phyloP scores from a whole-genome alignment of 1,140 invertebrate species.

The Lamellibrachia luymesi region DNA sequence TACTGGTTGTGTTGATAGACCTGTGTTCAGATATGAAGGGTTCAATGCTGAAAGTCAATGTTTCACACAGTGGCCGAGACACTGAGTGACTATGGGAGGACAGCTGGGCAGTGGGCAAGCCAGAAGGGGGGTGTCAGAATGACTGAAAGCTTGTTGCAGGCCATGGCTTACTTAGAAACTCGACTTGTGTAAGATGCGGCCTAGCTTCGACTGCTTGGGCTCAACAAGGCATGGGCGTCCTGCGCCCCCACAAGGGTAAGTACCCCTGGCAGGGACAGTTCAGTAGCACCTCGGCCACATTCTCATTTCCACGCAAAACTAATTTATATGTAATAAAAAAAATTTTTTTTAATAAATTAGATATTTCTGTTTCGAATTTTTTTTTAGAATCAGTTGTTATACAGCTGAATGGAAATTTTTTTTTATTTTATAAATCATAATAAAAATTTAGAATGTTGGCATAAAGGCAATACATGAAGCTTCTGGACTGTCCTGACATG shows the following conservation, averaged over 20 bases:
- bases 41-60: background rate
- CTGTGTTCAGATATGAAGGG: background rate
- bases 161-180: constrained; percentile 4
- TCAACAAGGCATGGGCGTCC: background rate
- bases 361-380: background rate
- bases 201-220: background rate
- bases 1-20: background rate
- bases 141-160: constrained; percentile 3
- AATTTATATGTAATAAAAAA: background rate
- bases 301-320: background rate
- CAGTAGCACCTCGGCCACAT: background rate
- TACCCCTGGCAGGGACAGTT: background rate
- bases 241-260: background rate
- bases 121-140: background rate
- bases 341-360: background rate
- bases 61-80: background rate
- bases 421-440: background rate
- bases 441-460: background rate
- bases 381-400: background rate
- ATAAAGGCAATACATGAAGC: background rate
- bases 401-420: background rate
- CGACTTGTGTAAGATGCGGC: background rate
- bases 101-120: background rate
- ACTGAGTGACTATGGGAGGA: background rate
- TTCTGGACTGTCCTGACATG: background rate